Base-by-base conservation (phyloP, 2,113 vertebrate species). In the Sapayoa aenigma region DNA sequence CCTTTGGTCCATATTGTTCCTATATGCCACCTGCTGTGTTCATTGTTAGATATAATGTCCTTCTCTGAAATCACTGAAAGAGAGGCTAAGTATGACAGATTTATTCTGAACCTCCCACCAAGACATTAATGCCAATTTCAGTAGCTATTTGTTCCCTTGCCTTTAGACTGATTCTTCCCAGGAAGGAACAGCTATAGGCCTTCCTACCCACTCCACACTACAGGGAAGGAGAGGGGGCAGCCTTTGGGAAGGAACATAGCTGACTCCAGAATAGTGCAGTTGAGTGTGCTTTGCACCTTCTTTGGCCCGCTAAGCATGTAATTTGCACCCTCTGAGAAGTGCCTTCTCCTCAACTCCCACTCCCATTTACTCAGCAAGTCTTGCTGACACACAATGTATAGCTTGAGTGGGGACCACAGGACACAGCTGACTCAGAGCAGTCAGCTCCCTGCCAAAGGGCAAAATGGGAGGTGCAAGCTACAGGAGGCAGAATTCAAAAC, bases 21-120 rank as follows among this genome's bases (percentile, higher is more conserved):
- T 86, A 5, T 27, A 10, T 17, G 33, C 59, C 77, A 14, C 89
- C 94, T 91, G 76, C 84, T 89, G 91, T 18, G 59, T 24, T 74
- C 89, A 47, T 62, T 14, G 1, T 77, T 41, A 49, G 63, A 35
- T 42, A 75, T 20, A 53, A 62, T 10, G 7, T 27, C 41, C 59
- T 80, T n/a, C 79, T 72, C 83, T 59, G 83, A 78, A 63, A 71
- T 2, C 83, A 90, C 88, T 84, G 93, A 80, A 88, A 84, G 85
- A 58, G 22, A 80, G 16, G 50, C 50, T 63, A 77, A 95, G 42
- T 71, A 77, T 55, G 60, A 90, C 55, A 71, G 83, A 89, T 92
- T 92, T 92, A 42, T 83, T 63, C 79, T 52, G 59, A 86, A 37
- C 72, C 94, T 95, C 91, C 86, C 63, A 93, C 90, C 83, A 69